phyloP scores from a whole-genome alignment of 2,797 vertebrate species.

The Epinephelus malabaricus region DNA sequence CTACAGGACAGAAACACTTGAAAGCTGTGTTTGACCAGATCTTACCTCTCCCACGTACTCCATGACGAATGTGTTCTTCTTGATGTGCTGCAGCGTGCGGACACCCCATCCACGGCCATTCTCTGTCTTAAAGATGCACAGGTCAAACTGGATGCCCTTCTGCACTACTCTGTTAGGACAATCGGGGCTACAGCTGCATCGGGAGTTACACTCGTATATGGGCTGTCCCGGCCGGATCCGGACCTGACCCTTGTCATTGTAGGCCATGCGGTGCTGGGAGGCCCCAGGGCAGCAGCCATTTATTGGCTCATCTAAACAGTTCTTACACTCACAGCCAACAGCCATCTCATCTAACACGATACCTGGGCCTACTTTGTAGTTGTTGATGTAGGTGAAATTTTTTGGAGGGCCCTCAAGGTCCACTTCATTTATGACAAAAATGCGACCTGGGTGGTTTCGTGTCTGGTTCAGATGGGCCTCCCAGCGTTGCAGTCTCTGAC shows the following conservation, averaged over 20 bases:
- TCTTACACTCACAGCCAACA: conserved; percentile 90
- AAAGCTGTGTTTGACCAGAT: neutral
- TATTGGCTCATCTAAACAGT: conserved; percentile 87
- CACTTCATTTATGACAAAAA: conserved; percentile 91
- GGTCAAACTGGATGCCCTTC: conserved; percentile 91
- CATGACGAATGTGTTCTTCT: conserved; percentile 94
- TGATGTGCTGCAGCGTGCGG: conserved; percentile 90
- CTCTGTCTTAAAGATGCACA: conserved; percentile 93
- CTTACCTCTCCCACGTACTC: conserved; percentile 95
- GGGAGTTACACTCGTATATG: conserved; percentile 94
- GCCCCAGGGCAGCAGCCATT: conserved; percentile 91
- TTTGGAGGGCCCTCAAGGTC: conserved; percentile 91
- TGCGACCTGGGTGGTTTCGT: conserved; percentile 89
- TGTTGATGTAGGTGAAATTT: conserved; percentile 92
- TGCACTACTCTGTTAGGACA: conserved; percentile 95
- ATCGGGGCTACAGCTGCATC: conserved; percentile 88
- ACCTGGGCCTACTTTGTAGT: conserved; percentile 90
- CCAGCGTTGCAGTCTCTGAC: conserved; percentile 86
- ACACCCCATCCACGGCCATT: conserved; percentile 94
- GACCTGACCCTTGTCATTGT: conserved; percentile 90
- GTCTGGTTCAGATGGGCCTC: conserved; percentile 89
- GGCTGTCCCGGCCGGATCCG: conserved; percentile 89
- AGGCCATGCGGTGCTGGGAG: conserved; percentile 89
- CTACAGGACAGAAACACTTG: neutral
- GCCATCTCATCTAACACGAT: conserved; percentile 87